A percentile compares a stretch with the other conserved stretches of the same genome.
Conservation (phyloP, 2,888 invertebrate species). For the Eupithecia dodoneata region DNA sequence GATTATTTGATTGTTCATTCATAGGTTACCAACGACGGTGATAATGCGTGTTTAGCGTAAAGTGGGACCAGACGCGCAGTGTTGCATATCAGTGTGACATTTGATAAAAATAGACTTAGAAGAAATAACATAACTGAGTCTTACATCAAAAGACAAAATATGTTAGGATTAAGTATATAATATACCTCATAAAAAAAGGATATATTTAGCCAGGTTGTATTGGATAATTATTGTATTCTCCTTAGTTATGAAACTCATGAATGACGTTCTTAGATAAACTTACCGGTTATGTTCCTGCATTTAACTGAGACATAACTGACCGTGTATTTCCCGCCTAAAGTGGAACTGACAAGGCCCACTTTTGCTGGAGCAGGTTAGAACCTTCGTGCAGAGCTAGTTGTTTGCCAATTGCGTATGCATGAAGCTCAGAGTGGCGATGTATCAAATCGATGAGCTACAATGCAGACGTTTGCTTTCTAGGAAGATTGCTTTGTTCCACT, state of each 20-base stretch:
- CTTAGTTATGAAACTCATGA: neutral
- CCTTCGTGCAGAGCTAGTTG: slow-evolving; percentile 55
- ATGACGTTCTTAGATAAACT: neutral
- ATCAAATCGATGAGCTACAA: slow-evolving; percentile 55
- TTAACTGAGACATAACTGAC: neutral
- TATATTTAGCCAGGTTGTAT: neutral
- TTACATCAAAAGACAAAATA: neutral
- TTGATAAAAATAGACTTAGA: neutral
- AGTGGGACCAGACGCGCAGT: neutral
- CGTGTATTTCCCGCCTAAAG: slow-evolving; percentile 26
- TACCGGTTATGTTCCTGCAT: neutral
- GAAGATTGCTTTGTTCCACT: slow-evolving; percentile 50
- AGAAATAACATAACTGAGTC: neutral
- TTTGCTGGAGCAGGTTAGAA: slow-evolving; percentile 50
- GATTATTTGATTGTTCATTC: neutral
- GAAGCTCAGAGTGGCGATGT: slow-evolving; percentile 56
- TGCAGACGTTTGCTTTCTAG: slow-evolving; percentile 46
- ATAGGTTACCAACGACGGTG: neutral
- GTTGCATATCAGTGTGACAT: neutral
- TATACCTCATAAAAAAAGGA: neutral
- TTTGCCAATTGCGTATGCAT: slow-evolving; percentile 67
- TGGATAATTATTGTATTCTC: neutral
- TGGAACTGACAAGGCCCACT: slow-evolving; percentile 51
- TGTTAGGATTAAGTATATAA: neutral
- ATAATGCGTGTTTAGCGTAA: neutral